Evolutionary conservation across 2,113 vertebrate genomes (phyloP).

Genomic region (Coracopsis vasa): DNA sequence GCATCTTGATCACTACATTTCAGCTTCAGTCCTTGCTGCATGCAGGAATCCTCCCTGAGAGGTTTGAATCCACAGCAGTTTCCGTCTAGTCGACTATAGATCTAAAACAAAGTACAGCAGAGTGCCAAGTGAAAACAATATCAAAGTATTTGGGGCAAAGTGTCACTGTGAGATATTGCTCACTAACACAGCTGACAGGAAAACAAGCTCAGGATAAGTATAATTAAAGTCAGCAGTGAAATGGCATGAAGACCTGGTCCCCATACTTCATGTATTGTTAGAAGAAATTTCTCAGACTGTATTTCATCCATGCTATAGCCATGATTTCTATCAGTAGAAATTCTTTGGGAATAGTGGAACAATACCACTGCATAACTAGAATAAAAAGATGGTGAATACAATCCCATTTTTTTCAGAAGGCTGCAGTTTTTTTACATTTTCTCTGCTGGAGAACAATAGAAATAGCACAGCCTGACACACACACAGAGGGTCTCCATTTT

Average conservation of each 20-base stretch:
- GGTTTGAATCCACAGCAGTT: constrained; percentile 96
- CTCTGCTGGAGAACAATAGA: background rate
- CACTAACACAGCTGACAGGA: background rate
- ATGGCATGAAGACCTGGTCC: background rate
- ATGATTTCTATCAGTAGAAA: background rate
- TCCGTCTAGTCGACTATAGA: constrained; percentile 90
- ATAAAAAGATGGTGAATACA: background rate
- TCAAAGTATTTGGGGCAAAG: background rate
- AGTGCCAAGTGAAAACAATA: constrained; percentile 7
- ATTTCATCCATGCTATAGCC: background rate
- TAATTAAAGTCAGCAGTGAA: background rate
- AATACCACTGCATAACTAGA: background rate
- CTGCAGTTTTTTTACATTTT: background rate
- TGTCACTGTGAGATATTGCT: background rate
- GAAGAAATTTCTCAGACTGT: background rate
- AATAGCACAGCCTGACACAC: background rate
- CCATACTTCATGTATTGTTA: background rate
- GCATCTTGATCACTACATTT: constrained; percentile 77
- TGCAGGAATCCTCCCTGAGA: constrained; percentile 84
- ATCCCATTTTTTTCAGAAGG: background rate
- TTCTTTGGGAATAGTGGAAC: background rate
- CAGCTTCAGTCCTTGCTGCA: constrained; percentile 69
- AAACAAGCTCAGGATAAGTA: background rate
- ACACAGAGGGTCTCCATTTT: background rate
- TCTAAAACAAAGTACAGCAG: constrained; percentile 74